Conservation (phyloP, 1,140 invertebrate species). For the Calephelis virginiensis region DNA sequence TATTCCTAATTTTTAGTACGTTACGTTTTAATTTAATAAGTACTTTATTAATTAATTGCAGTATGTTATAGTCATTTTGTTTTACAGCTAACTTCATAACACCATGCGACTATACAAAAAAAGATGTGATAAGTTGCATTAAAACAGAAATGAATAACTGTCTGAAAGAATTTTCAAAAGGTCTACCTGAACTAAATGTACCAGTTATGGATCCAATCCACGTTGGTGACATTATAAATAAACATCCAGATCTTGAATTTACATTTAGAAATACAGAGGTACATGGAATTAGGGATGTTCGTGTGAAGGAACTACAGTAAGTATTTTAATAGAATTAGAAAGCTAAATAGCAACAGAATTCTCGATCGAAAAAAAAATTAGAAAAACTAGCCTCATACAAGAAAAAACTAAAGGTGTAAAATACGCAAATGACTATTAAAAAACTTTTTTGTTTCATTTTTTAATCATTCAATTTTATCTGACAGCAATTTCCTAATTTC, state of each 20-base stretch:
- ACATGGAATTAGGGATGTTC: background rate
- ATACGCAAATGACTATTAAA: no score
- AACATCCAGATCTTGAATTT: background rate
- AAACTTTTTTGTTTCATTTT: no score
- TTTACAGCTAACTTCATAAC: slow-evolving; percentile 17
- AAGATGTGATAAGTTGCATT: background rate
- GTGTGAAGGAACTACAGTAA: slow-evolving; percentile 1
- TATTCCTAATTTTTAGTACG: no score
- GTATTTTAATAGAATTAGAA: background rate
- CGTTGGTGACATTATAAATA: slow-evolving; percentile 1
- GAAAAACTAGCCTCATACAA: no score
- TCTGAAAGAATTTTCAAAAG: slow-evolving; percentile 2
- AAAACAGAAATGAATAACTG: background rate
- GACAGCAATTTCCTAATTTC: no score
- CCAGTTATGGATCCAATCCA: background rate
- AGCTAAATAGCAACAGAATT: no score
- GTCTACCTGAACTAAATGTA: slow-evolving; percentile 1
- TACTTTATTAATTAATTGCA: no score
- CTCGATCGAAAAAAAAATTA: no score
- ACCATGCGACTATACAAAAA: slow-evolving; percentile 12
- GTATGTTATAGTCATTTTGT: background rate
- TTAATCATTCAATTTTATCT: no score
- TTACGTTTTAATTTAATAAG: no score
- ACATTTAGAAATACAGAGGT: background rate
- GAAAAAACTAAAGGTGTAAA: no score